phyloP scores from a whole-genome alignment of 2,113 vertebrate genomes.

The Lipophrys pholis region DNA sequence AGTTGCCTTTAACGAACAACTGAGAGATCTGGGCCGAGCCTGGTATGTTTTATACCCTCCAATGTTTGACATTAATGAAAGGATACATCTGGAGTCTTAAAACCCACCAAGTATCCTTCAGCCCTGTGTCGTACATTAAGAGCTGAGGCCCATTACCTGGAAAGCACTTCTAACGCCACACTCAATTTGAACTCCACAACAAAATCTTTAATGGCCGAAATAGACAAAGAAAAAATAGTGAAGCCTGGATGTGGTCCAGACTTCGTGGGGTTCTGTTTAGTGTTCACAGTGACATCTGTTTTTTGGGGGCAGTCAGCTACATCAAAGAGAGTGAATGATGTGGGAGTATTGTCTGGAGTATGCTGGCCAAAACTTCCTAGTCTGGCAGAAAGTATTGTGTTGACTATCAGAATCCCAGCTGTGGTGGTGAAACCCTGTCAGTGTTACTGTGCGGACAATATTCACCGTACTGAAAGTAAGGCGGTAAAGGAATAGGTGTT shows the following conservation, averaged over 20 bases:
- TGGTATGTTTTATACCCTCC: conserved; percentile 45
- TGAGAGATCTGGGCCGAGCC: conserved; percentile 30
- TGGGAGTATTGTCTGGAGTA: conserved; percentile 68
- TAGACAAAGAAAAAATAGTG: conserved; percentile 67
- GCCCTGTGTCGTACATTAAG: conserved; percentile 27
- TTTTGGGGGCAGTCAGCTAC: conserved; percentile 53
- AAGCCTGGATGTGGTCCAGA: conserved; percentile 54
- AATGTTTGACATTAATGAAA: conserved; percentile 63
- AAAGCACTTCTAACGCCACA: conserved; percentile 67
- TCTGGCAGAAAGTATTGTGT: conserved; percentile 59
- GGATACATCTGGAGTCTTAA: conserved; percentile 74
- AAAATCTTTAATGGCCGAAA: conserved; percentile 63
- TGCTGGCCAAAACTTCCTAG: conserved; percentile 57
- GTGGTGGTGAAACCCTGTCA: conserved; percentile 36
- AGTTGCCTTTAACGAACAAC: conserved; percentile 27
- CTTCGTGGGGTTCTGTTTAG: conserved; percentile 64
- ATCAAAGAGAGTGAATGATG: conserved; percentile 67
- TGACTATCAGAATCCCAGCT: conserved; percentile 30
- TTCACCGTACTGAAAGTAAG: conserved; percentile 21
- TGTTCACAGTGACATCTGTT: conserved; percentile 71
- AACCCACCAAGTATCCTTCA: conserved; percentile 48
- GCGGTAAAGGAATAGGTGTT: conserved; percentile 9
- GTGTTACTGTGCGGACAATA: neutral
- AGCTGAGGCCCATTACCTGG: conserved; percentile 56
- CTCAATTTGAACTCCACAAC: conserved; percentile 51